Evolutionary conservation across 2,888 invertebrate species (phyloP), one percentile per base, ranked within the genome.

Genomic region (Caenorhabditis macrosperma): DNA sequence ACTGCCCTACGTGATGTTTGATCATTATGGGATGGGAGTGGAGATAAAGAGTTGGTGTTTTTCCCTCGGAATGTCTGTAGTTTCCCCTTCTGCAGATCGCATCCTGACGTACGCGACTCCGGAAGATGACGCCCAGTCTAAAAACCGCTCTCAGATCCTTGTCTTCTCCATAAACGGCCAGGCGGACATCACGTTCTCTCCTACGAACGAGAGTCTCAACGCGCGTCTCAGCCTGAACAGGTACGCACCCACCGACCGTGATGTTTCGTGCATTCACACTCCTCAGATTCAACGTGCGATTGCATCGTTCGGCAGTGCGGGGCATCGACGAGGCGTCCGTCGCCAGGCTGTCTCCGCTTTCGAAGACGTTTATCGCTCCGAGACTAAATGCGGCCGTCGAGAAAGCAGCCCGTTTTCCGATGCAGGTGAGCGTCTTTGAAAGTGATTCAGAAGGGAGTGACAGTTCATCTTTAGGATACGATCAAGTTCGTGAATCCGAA

Each of bases 351-450:
- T 86, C 90, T 1, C 90, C 90, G 0, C 75, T 90, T 52, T 87
- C 88, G 4, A 88, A 88, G 60, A 88, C 87, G 1, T 89, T 90
- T 64, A 84, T 90, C 50, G 87, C 85, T 7, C 89, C 90, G 15
- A 83, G 88, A 60, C 64, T 90, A 26, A 81, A 83, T 24, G 60
- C 75, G 9, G 86, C 85, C 2, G 74, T 90, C 20, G 86, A 89
- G 60, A 86, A 87, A 63, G 89, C 89, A 46, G 77, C 87, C 20
- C 87, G 87, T n/a, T 87, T 87, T 72, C 90, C 90, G 12, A 63
- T 88, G n/a, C 83, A 87, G 81, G 89, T 87, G 60, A 46, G 55
- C 2, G 28, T 24, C 15, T 33, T 30, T n/a, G n/a, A 55, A 22
- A 60, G 12, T 22, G n/a, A 60, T 17, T 20, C 30, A 38, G 52